These are phyloP conservation scores for Theonella swinhoei DNA, from an alignment of 37 sponge, comb jelly and placozoan genomes.

Conservation along the genomic window DNA sequence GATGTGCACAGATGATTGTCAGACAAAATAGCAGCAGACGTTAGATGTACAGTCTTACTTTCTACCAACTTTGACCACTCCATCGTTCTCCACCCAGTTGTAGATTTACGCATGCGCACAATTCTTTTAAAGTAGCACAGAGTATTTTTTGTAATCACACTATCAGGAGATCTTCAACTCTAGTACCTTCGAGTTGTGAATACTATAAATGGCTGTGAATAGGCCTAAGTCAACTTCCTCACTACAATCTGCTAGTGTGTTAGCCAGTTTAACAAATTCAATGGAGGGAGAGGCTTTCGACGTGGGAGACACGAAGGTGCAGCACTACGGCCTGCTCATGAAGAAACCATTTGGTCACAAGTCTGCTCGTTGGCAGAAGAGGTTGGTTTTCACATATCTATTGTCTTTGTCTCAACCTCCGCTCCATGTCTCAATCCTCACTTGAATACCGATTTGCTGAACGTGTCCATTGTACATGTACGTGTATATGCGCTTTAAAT, in stretches of 20 bases:
- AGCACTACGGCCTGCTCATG: conserved; percentile 80
- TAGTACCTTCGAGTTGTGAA: too few relatives aligned
- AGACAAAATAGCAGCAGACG: too few relatives aligned
- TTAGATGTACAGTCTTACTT: too few relatives aligned
- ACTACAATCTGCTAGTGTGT: too few relatives aligned
- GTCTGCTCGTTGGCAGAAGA: conserved; percentile 82
- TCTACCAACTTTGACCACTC: background rate
- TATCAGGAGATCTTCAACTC: background rate
- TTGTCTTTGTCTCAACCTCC: background rate
- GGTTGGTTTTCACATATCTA: conserved; percentile 45
- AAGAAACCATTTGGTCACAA: conserved; percentile 82
- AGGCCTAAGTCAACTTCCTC: too few relatives aligned
- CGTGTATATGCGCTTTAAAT: background rate
- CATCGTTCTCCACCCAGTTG: background rate
- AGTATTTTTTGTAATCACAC: too few relatives aligned
- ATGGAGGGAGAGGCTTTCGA: conserved; percentile 28
- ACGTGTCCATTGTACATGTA: background rate
- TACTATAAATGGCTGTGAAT: too few relatives aligned
- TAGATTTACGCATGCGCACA: background rate
- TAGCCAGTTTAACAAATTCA: background rate
- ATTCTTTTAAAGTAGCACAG: too few relatives aligned
- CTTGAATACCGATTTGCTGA: background rate
- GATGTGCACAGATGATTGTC: too few relatives aligned
- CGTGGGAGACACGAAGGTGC: conserved; percentile 77
- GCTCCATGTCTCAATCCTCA: background rate